phyloP scores from a whole-genome alignment of 2,113 vertebrate species.

The Sinocyclocheilus maitianheensis region DNA sequence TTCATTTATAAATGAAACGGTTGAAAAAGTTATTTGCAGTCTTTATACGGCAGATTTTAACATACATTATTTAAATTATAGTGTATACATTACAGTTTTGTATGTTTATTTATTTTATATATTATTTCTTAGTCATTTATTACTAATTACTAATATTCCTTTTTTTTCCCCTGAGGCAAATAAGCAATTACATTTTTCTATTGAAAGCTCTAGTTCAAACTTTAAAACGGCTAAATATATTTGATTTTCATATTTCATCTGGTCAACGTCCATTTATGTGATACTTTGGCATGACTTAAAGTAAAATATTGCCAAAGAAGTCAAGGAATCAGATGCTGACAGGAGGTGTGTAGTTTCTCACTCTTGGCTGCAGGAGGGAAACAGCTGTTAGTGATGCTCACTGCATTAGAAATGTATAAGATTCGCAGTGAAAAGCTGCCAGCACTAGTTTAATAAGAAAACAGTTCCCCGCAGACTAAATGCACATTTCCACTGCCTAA shows the following conservation, averaged over 20 bases:
- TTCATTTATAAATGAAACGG: no score
- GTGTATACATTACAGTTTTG: no score
- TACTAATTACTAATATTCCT: no score
- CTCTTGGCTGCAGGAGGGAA: constrained; percentile 40
- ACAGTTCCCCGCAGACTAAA: constrained; percentile 54
- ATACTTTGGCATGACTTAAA: neutral
- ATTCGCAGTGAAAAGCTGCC: constrained; percentile 35
- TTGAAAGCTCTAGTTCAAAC: neutral
- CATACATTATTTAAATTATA: no score
- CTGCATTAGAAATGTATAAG: constrained; percentile 59
- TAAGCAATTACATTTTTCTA: neutral
- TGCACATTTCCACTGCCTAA: constrained; percentile 49
- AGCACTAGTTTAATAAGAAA: constrained; percentile 54
- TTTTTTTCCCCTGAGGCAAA: neutral
- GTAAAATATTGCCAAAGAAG: neutral
- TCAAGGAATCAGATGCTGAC: neutral
- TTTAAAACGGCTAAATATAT: neutral
- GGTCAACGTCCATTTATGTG: neutral
- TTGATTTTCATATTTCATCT: neutral
- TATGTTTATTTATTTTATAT: no score
- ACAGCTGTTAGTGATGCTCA: constrained; percentile 52
- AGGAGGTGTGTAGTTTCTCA: constrained; percentile 20
- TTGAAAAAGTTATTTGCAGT: no score
- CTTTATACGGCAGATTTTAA: no score
- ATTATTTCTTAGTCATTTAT: no score